Evolutionary conservation across 2,797 vertebrate genomes (phyloP).

Genomic region (Thripadectes ignobilis): DNA sequence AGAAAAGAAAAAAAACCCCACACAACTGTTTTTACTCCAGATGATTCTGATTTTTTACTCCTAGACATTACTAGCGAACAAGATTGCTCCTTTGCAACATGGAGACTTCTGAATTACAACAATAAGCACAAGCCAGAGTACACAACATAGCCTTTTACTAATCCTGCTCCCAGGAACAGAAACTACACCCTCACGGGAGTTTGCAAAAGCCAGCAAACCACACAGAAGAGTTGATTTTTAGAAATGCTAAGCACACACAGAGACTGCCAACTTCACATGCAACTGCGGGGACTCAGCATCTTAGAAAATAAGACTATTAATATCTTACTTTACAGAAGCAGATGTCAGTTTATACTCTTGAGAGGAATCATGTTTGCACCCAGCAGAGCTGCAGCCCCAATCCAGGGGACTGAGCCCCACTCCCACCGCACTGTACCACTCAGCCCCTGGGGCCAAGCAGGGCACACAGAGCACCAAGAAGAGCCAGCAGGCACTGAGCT

Average conservation of each 20-base stretch:
- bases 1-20: neutral
- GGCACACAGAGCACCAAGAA: neutral
- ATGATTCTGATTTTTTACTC: constrained; percentile 16
- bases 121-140: constrained; percentile 41
- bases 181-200: constrained; percentile 16
- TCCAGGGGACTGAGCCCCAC: fast-evolving
- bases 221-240: neutral
- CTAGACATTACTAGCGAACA: constrained; percentile 23
- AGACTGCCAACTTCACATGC: neutral
- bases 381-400: neutral
- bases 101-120: constrained; percentile 29
- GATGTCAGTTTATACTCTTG: neutral
- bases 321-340: neutral
- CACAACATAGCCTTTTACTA: constrained; percentile 19
- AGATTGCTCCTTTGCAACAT: constrained; percentile 43
- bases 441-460: neutral
- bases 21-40: neutral
- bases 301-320: neutral
- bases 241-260: neutral
- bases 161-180: constrained; percentile 47
- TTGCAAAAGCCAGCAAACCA: constrained; percentile 18
- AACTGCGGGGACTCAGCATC: neutral
- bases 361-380: neutral
- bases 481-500: neutral
- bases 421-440: neutral